A percentile compares a stretch with the other conserved stretches of the same genome.
Evolutionary conservation across 1,140 invertebrate genomes (phyloP).

Genomic region (Macrosteles quadrilineatus): DNA sequence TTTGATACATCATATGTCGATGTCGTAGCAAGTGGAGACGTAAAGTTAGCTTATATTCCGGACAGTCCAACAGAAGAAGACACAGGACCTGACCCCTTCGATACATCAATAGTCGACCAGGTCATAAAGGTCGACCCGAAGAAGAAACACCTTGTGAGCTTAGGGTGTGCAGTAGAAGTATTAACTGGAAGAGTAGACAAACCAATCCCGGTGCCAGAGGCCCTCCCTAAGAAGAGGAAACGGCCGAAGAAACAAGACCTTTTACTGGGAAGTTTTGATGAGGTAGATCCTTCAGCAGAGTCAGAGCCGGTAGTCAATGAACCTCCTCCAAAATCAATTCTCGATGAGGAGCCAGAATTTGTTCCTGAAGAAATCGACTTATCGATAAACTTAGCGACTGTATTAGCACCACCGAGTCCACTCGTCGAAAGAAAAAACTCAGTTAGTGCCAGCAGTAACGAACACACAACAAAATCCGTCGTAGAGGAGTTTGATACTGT

Average conservation of each 20-base stretch:
- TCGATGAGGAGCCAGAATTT: conserved; percentile 68
- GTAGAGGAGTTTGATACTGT: conserved; percentile 29
- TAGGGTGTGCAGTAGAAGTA: conserved; percentile 82
- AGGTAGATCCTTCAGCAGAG: conserved; percentile 41
- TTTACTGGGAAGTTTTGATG: conserved; percentile 67
- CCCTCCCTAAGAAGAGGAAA: conserved; percentile 47
- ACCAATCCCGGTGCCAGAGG: conserved; percentile 58
- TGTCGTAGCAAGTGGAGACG: conserved; percentile 77
- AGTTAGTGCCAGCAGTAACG: background rate
- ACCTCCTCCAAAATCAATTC: conserved; percentile 61
- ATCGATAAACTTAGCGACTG: conserved; percentile 29
- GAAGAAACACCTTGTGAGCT: conserved; percentile 76
- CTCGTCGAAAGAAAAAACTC: conserved; percentile 18
- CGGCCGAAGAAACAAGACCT: conserved; percentile 58
- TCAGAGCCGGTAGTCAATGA: conserved; percentile 43
- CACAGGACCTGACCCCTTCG: conserved; percentile 78
- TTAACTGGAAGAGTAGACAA: conserved; percentile 74
- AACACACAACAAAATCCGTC: conserved; percentile 1
- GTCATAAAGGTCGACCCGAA: conserved; percentile 74
- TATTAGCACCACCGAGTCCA: conserved; percentile 18
- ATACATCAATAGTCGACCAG: conserved; percentile 83
- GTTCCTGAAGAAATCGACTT: conserved; percentile 33
- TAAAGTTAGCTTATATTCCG: conserved; percentile 84
- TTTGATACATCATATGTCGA: conserved; percentile 88
- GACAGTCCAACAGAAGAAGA: conserved; percentile 73